These are phyloP conservation scores for Lasiommata megera DNA, from an alignment of 2,888 invertebrate species.

Conservation along the genomic window DNA sequence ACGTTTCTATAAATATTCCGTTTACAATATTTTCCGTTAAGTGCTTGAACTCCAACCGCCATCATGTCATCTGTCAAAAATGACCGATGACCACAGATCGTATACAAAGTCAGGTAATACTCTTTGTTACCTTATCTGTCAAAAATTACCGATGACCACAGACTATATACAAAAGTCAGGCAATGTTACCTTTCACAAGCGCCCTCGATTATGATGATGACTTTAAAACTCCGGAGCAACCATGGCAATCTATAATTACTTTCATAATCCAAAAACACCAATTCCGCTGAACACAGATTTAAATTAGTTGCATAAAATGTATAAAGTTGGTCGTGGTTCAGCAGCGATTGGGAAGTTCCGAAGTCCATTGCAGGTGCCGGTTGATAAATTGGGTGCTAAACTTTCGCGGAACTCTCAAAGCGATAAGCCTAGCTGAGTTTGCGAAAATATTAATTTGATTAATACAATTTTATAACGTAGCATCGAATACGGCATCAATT, in stretches of 20 bases:
- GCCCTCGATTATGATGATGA: too few species aligned
- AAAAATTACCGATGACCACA: too few species aligned
- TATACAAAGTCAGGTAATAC: too few species aligned
- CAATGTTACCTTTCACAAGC: too few species aligned
- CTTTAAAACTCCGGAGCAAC: neutral
- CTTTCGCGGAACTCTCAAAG: constrained; percentile 32
- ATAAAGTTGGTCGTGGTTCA: constrained; percentile 25
- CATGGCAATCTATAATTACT: constrained; percentile 7
- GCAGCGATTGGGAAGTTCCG: constrained; percentile 29
- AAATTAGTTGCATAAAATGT: constrained; percentile 26
- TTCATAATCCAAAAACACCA: constrained; percentile 19
- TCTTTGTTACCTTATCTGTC: too few species aligned
- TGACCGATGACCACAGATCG: too few species aligned
- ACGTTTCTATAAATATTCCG: too few species aligned
- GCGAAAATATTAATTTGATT: constrained; percentile 25
- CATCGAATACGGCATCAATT: neutral
- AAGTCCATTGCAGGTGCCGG: constrained; percentile 36
- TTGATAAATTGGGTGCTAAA: constrained; percentile 37
- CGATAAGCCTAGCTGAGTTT: constrained; percentile 31
- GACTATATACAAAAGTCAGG: too few species aligned
- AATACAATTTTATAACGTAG: constrained; percentile 16
- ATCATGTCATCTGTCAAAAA: too few species aligned
- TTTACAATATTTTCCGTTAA: too few species aligned
- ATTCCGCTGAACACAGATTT: constrained; percentile 22
- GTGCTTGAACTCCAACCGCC: too few species aligned